Conservation (phyloP, 1,140 invertebrate species). For the Pemphigus obesinymphae region DNA sequence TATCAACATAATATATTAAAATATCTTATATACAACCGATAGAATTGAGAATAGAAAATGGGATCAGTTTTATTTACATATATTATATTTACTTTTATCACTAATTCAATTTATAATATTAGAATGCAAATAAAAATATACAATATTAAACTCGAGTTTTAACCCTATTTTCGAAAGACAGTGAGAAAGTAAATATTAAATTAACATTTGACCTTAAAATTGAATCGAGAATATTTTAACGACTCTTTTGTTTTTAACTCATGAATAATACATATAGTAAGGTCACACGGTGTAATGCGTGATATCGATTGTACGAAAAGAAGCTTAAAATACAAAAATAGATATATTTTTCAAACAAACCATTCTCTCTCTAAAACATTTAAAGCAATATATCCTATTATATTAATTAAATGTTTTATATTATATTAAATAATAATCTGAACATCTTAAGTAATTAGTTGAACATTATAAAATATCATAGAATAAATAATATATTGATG, state of each 20-base stretch:
- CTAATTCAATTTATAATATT: background rate
- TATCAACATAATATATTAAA: too few species aligned
- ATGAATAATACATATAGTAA: background rate
- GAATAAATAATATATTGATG: too few species aligned
- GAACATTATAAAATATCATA: too few species aligned
- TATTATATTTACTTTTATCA: background rate
- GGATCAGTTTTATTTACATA: background rate
- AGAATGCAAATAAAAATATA: background rate
- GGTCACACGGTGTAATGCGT: background rate
- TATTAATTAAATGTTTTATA: too few species aligned
- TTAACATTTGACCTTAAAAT: background rate
- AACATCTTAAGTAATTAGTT: too few species aligned
- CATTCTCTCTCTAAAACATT: too few species aligned
- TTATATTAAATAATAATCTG: too few species aligned
- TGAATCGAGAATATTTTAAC: background rate
- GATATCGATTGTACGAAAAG: background rate
- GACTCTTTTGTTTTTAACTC: background rate
- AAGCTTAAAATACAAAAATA: background rate
- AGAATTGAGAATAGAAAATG: background rate
- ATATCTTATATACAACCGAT: too few species aligned
- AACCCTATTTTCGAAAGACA: background rate
- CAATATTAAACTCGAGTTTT: background rate
- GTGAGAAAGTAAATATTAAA: background rate
- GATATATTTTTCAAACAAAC: background rate
- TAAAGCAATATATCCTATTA: too few species aligned